Evolutionary conservation across 2,113 vertebrate genomes (phyloP), one percentile per base, ranked within the genome.

Genomic region (Dendrocopos noguchii): DNA sequence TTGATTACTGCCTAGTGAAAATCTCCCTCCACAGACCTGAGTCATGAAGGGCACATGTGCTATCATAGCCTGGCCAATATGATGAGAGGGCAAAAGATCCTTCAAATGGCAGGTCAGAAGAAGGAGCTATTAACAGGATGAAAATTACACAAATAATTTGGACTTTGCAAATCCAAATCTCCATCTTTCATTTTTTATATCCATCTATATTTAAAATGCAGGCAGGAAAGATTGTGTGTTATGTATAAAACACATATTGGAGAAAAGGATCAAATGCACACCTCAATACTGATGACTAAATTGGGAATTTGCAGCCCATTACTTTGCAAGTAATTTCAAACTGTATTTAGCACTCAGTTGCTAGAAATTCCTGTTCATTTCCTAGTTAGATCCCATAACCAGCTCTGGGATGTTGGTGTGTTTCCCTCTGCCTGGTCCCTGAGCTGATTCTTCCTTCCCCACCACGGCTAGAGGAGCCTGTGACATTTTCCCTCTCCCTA

Each of bases 31-130:
- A 3, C 4, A 9, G 21, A 36, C 68, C 33, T 84, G 53, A 59
- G 3, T n/a, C 7, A 0, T 33, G 36, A 44, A 47, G 7, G 31
- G 13, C 36, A 6, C 0, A 0, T 61, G 34, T 2, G 0, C 22
- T 79, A 61, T 42, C 50, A 34, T 59, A 82, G 25, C 33, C 60
- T 44, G 64, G n/a, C 50, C 56, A 17, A 5, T 65, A 29, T 19
- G 25, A 68, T 39, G 24, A 34, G 52, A 71, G 80, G 29, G 70
- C 56, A 39, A 3, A 84, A 92, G 50, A 76, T 27, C 9, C 34
- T 73, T 24, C 5, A 27, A 87, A 63, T 15, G 31, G 42, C 34
- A 22, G 67, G 55, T 76, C 27, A 52, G 70, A 92, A 76, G 31
- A 53, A 56, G 34, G 57, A 83, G 22, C 12, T 78, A 28, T 60